Conservation (phyloP, 2,113 vertebrate genomes). For the Clupea harengus region DNA sequence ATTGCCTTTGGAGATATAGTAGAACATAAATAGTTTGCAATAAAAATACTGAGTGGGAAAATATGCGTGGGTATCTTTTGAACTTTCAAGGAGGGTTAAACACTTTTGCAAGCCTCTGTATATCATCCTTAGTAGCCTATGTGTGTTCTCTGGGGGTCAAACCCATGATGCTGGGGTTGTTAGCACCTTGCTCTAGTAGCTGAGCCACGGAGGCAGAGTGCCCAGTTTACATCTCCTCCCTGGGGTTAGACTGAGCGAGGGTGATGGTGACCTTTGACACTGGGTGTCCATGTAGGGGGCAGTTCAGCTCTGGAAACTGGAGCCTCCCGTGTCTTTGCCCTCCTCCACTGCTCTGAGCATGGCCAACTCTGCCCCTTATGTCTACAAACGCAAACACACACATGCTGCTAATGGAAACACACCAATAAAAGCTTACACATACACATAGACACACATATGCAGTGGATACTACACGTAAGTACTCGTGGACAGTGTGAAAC, state of each 20-base stretch:
- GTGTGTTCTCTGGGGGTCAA: too few species aligned
- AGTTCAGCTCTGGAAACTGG: too few species aligned
- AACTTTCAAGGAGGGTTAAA: too few species aligned
- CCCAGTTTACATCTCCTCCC: not conserved
- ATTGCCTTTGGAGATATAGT: too few species aligned
- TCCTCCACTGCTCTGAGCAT: not conserved
- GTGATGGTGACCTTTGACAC: not conserved
- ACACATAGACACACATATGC: constrained; percentile 7
- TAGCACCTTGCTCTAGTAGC: not conserved
- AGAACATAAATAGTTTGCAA: too few species aligned
- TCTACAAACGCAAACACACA: not conserved
- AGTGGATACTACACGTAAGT: not conserved
- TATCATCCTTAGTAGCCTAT: too few species aligned
- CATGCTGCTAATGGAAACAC: not conserved
- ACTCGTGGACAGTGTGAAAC: not conserved
- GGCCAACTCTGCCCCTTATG: too few species aligned
- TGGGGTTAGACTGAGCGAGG: not conserved
- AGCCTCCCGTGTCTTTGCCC: too few species aligned
- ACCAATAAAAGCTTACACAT: not conserved
- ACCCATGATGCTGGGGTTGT: not conserved
- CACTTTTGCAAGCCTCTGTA: too few species aligned
- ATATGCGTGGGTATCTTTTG: too few species aligned
- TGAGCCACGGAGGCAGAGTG: not conserved
- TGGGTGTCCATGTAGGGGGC: not conserved
- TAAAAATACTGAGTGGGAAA: too few species aligned